Base-by-base conservation (phyloP, 2,113 vertebrate species). In the Arvicanthis niloticus region DNA sequence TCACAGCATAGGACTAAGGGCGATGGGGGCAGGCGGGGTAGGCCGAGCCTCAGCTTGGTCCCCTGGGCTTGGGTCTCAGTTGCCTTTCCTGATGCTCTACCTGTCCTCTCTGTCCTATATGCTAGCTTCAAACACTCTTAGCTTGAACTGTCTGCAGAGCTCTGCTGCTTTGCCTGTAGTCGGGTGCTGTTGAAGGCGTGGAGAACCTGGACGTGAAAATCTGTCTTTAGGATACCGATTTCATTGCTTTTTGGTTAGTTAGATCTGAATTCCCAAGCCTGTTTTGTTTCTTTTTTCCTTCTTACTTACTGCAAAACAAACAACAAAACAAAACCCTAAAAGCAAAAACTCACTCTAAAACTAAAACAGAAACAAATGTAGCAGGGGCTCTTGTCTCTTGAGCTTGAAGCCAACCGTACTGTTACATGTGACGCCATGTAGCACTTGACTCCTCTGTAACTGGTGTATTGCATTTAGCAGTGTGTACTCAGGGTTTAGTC, bases 191-290 rank as follows among this genome's bases (percentile, higher is more conserved):
- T 45, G 77, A 88, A 95, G 45, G 24, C 3, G 2, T 26, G 51
- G 48, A 26, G 51, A 24, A 45, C 15, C 58, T 34, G 58, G 26
- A 3, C 9, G 15, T 45, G 40, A 62, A 62, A 45, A 31, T 45
- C 40, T 6, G 53, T 62, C 58, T 45, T 85, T 9, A 29, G 40
- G 24, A 65, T 45, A 15, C n/a, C 5, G 82, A 62, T 62, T 84
- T 42, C n/a, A 40, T 81, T 81, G 6, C 53, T 42, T 84, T 11
- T 42, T 29, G 81, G 56, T 9, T 17, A 89, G 48, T 76, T 31
- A 77, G 72, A 92, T 82, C 45, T 89, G 77, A 85, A 91, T 86
- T 93, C 62, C 56, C 62, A 53, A 73, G 73, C 58, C 58, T 77
- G 4, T 58, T 93, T 72, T 17, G 40, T 48, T 10, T 4, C 56